Percentiles rank a stretch among this genome's conserved stretches.
Conservation (phyloP, 2,888 invertebrate genomes). For the Galerucella nymphaeae region DNA sequence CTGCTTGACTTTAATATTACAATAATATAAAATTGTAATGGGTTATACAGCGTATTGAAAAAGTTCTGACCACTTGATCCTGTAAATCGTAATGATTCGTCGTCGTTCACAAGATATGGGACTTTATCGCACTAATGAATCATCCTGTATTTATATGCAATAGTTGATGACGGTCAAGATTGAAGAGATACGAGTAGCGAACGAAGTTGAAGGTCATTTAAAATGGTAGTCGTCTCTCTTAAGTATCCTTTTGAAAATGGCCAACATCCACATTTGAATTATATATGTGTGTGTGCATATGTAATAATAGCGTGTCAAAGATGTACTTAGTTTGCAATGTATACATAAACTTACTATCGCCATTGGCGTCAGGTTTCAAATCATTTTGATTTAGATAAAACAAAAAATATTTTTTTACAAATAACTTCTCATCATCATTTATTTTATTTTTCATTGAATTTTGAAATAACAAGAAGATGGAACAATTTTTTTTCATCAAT, state of each 20-base stretch:
- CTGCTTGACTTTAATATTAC: no score
- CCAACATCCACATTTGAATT: slow-evolving; percentile 30
- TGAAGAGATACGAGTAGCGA: slow-evolving; percentile 9
- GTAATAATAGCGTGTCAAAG: slow-evolving; percentile 40
- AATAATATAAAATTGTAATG: no score
- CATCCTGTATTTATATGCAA: background rate
- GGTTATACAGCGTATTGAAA: no score
- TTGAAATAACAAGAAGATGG: no score
- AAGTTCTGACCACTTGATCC: no score
- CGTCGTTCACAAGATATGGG: no score
- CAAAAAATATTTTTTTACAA: background rate
- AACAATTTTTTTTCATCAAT: no score
- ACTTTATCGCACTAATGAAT: no score
- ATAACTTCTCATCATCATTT: no score
- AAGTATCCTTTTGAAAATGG: slow-evolving; percentile 14
- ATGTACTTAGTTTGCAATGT: slow-evolving; percentile 26
- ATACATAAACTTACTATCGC: slow-evolving; percentile 6
- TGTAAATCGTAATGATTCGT: no score
- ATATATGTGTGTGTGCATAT: slow-evolving; percentile 23
- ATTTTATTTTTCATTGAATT: no score
- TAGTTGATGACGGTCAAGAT: slow-evolving; percentile 17
- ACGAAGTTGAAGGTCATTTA: slow-evolving; percentile 18
- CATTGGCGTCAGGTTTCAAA: background rate
- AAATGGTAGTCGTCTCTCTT: background rate
- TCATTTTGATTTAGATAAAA: background rate